Evolutionary conservation across 2,113 vertebrate species (phyloP).

Genomic region (Clarias gariepinus): DNA sequence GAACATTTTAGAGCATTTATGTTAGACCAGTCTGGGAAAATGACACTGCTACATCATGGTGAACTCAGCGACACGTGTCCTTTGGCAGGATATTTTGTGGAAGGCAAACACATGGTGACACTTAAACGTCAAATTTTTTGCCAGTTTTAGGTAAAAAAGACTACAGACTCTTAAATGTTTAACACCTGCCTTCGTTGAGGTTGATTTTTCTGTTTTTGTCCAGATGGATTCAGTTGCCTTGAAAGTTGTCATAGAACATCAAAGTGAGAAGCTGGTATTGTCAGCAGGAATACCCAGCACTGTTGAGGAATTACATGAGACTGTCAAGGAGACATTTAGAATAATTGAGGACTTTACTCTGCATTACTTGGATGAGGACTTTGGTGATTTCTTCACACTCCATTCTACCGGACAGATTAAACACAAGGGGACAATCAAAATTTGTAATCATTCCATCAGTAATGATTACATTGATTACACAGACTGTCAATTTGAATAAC

Average conservation of each 20-base stretch:
- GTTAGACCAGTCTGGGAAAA: neutral
- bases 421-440: neutral
- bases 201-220: neutral
- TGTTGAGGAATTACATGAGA: neutral
- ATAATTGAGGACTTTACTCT: neutral
- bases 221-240: neutral
- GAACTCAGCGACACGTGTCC: neutral
- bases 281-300: neutral
- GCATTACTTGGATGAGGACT: neutral
- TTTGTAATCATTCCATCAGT: slow-evolving; percentile 11
- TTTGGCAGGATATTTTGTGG: neutral
- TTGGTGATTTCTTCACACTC: neutral
- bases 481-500: neutral
- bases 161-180: neutral
- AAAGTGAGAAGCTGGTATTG: neutral
- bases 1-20: slow-evolving; percentile 18
- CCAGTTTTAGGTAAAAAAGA: neutral
- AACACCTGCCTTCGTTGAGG: neutral
- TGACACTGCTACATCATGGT: neutral
- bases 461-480: neutral
- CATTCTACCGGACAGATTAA: neutral
- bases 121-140: neutral
- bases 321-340: neutral
- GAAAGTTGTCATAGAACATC: neutral
- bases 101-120: neutral